phyloP scores from a whole-genome alignment of 2,797 vertebrate species.

The Spinus olivaceus region DNA sequence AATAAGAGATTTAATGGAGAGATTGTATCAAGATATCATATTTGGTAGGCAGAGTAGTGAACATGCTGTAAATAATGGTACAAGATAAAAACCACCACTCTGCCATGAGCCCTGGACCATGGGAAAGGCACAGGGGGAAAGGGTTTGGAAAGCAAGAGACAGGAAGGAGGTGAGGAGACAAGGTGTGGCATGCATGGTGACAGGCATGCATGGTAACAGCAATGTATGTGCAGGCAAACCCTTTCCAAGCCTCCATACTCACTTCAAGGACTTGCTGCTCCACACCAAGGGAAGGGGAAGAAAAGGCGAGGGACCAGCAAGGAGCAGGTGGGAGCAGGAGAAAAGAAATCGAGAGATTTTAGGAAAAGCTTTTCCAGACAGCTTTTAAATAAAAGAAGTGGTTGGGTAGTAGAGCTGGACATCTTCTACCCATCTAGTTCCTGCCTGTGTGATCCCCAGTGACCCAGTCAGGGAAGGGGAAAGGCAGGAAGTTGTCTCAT shows the following conservation, averaged over 20 bases:
- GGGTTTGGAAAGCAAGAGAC: background rate
- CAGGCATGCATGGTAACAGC: conserved; percentile 26
- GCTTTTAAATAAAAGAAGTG: background rate
- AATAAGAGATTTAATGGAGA: background rate
- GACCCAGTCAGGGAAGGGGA: background rate
- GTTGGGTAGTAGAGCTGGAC: background rate
- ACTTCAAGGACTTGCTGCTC: conserved; percentile 99
- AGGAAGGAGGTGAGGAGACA: background rate
- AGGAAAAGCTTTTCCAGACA: conserved; percentile 40
- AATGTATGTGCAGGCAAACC: conserved; percentile 15
- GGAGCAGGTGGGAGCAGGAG: conserved; percentile 3
- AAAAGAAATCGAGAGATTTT: conserved; percentile 66
- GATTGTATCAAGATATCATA: background rate
- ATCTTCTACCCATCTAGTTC: background rate
- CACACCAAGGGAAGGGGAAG: conserved; percentile 69
- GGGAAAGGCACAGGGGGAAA: background rate
- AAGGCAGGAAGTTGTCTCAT: background rate
- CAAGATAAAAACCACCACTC: background rate
- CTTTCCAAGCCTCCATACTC: conserved; percentile 79
- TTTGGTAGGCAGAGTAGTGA: background rate
- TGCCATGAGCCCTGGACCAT: background rate
- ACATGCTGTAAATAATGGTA: background rate
- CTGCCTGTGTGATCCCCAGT: background rate
- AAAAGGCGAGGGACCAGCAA: conserved; percentile 59
- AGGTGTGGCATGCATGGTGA: conserved; percentile 56